These are phyloP conservation scores for Temnothorax ravouxi DNA, from an alignment of 2,888 invertebrate genomes.

Conservation along the genomic window DNA sequence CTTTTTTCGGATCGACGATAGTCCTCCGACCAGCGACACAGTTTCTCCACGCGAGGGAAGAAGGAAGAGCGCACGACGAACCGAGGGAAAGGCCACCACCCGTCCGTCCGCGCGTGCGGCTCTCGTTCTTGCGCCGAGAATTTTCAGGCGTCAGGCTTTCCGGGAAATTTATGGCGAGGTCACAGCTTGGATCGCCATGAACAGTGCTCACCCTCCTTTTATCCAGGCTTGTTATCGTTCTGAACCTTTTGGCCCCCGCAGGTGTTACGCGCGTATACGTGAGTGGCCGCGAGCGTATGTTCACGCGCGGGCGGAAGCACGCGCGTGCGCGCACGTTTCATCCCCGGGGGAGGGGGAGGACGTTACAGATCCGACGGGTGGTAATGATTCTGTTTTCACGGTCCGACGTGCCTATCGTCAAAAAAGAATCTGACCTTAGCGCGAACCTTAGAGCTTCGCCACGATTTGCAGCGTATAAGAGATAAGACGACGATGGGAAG, in stretches of 20 bases:
- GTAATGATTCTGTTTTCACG: slow-evolving; percentile 50
- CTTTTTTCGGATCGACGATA: slow-evolving; percentile 75
- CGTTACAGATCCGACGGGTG: background rate
- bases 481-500: slow-evolving; percentile 41
- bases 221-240: slow-evolving; percentile 78
- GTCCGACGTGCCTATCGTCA: background rate
- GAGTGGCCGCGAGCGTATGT: slow-evolving; percentile 24
- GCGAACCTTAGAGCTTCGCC: slow-evolving; percentile 64
- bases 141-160: slow-evolving; percentile 78
- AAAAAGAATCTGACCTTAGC: slow-evolving; percentile 42
- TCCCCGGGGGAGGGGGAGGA: background rate
- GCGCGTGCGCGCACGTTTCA: background rate
- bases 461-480: slow-evolving; percentile 55
- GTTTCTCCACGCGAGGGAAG: slow-evolving; percentile 44
- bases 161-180: slow-evolving; percentile 82
- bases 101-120: slow-evolving; percentile 17
- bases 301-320: background rate
- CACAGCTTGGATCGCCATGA: slow-evolving; percentile 83
- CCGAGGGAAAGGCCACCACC: background rate
- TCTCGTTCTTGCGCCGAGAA: slow-evolving; percentile 74
- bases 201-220: slow-evolving; percentile 77
- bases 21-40: slow-evolving; percentile 62
- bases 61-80: slow-evolving; percentile 33
- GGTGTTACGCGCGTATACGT: slow-evolving; percentile 50
- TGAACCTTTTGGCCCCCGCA: slow-evolving; percentile 72